Evolutionary conservation across 2,797 vertebrate species (phyloP), one percentile per base, ranked within the genome.

Genomic region (Benthosema pterotum): DNA sequence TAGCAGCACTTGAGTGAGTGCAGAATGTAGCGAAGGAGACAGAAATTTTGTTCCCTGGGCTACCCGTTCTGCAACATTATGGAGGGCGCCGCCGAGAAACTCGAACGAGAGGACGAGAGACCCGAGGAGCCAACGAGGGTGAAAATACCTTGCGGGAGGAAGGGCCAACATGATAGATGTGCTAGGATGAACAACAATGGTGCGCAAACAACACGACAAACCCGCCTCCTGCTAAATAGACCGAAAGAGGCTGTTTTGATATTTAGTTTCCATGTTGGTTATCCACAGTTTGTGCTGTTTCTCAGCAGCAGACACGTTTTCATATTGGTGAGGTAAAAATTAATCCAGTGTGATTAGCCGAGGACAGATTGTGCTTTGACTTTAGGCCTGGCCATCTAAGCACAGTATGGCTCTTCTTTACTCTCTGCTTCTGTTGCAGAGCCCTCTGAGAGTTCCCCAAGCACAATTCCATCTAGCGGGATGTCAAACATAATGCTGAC

Each of bases 401-500:
- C 75, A 65, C 46, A 62, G 55, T 58, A 5, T 19, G 48, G 45
- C 75, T 79, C 58, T 58, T 56, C 49, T n/a, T n/a, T n/a, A n/a
- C n/a, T 52, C 64, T 61, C 57, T 63, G 22, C 32, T 42, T 58
- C 75, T 69, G 75, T 59, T 67, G 69, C 72, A 54, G 77, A 83
- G 80, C 77, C 75, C 67, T 43, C 77, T 63, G 70, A 83, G 78
- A 82, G 78, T 83, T 85, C 80, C 75, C 83, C 56, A 28, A 90
- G 80, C 71, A 67, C 73, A 66, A 71, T 77, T 83, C 75, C 79
- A 87, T 87, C 74, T 59, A 67, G 79, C 17, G 73, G 79, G 83
- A 84, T 79, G 83, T 88, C 83, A 84, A 75, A 89, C 77, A 81
- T 77, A 88, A 87, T 73, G 85, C 79, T 79, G 84, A 87, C 82